These are phyloP conservation scores for Passer domesticus DNA, from an alignment of 2,113 vertebrate species.

Conservation along the genomic window DNA sequence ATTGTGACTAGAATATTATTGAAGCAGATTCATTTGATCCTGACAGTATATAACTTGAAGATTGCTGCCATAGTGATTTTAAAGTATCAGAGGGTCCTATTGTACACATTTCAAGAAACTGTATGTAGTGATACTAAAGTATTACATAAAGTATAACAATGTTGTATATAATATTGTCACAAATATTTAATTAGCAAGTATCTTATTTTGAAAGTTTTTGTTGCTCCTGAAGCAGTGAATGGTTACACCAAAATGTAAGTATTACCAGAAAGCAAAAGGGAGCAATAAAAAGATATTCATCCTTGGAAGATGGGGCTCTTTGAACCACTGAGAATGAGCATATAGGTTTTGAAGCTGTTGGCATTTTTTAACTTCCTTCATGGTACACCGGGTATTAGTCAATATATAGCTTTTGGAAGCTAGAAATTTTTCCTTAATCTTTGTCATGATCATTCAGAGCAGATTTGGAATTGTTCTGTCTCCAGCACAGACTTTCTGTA, in stretches of 20 bases:
- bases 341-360: background rate
- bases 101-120: background rate
- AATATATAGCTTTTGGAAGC: background rate
- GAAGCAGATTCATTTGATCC: background rate
- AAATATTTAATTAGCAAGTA: background rate
- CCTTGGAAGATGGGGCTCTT: background rate
- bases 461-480: background rate
- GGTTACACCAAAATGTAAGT: background rate
- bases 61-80: background rate
- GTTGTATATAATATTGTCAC: background rate
- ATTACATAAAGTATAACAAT: background rate
- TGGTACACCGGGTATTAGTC: background rate
- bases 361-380: background rate
- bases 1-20: background rate
- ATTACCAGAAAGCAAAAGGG: background rate
- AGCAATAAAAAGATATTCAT: background rate
- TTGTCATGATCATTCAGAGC: background rate
- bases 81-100: background rate
- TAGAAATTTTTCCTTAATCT: background rate
- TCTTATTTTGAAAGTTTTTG: background rate
- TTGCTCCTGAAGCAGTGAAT: background rate
- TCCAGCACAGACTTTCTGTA: background rate
- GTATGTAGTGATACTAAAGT: background rate
- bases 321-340: background rate
- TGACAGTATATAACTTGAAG: background rate